Conservation (phyloP, 2,888 invertebrate genomes). For the Cryptops parisi region DNA sequence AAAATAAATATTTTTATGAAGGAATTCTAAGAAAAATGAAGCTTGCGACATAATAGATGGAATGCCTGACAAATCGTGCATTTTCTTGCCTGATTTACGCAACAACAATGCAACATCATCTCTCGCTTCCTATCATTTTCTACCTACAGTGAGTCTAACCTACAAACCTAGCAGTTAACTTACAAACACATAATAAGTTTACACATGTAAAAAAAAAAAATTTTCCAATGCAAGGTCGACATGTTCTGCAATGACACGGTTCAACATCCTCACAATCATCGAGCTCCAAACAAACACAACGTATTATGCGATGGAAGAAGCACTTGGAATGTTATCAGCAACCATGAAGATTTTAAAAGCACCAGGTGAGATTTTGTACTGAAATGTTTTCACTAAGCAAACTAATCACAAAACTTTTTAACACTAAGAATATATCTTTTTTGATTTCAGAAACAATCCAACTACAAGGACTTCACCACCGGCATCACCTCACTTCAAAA, state of each 20-base stretch:
- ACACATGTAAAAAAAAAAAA: neutral
- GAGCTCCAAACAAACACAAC: slow-evolving; percentile 7
- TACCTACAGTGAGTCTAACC: neutral
- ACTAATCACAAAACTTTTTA: too few species aligned
- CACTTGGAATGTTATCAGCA: slow-evolving; percentile 3
- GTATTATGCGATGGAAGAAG: neutral
- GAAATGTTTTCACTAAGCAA: too few species aligned
- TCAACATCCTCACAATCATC: neutral
- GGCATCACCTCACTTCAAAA: too few species aligned
- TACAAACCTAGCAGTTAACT: neutral
- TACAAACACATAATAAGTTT: neutral
- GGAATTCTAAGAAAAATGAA: neutral
- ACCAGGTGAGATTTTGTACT: neutral
- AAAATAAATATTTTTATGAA: too few species aligned
- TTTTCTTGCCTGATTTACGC: neutral
- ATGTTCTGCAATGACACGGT: slow-evolving; percentile 10
- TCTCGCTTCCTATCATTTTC: slow-evolving; percentile 4
- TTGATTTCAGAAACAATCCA: too few species aligned
- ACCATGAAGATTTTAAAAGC: slow-evolving; percentile 4
- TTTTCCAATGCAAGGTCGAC: too few species aligned
- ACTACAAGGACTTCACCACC: too few species aligned
- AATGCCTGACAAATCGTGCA: neutral
- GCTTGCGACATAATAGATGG: neutral
- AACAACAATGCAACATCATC: neutral
- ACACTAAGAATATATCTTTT: too few species aligned